phyloP scores from a whole-genome alignment of 2,888 invertebrate genomes.

The Steinernema scapterisci region DNA sequence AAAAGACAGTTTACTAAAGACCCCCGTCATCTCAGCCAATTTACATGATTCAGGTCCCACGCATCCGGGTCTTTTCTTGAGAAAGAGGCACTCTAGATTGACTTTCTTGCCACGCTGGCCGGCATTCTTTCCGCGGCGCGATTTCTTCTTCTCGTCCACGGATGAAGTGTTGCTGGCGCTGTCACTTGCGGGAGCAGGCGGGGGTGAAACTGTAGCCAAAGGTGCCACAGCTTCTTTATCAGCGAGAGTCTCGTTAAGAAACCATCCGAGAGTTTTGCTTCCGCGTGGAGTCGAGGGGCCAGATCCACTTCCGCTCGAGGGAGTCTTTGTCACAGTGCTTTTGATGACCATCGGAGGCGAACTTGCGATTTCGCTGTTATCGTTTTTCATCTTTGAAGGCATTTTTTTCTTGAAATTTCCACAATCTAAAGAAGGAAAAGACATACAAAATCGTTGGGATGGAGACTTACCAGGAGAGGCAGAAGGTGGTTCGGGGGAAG shows the following conservation, averaged over 20 bases:
- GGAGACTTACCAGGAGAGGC: conserved; percentile 11
- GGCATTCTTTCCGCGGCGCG: not conserved
- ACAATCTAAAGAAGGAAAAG: not conserved
- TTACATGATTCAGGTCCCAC: conserved; percentile 9
- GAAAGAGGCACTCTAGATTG: not conserved
- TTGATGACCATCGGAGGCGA: conserved; percentile 9
- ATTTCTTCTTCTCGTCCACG: conserved; percentile 25
- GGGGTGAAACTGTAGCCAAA: not conserved
- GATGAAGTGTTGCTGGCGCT: not conserved
- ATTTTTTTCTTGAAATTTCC: conserved; percentile 30
- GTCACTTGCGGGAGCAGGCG: not conserved
- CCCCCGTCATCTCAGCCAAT: not conserved
- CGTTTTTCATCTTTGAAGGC: conserved; percentile 28
- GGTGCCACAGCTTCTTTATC: conserved; percentile 31
- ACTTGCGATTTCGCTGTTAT: conserved; percentile 1
- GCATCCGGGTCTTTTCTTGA: conserved; percentile 2
- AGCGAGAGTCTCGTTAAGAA: conserved; percentile 37
- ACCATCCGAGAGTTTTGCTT: conserved; percentile 48
- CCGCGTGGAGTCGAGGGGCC: conserved; percentile 38
- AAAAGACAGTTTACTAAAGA: not conserved
- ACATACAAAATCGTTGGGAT: not conserved
- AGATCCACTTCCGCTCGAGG: conserved; percentile 7
- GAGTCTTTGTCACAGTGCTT: not conserved
- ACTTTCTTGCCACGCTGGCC: conserved; percentile 24
- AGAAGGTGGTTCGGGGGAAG: conserved; percentile 14